Evolutionary conservation across 2,113 vertebrate species (phyloP).

Genomic region (Syngnathoides biaculeatus): DNA sequence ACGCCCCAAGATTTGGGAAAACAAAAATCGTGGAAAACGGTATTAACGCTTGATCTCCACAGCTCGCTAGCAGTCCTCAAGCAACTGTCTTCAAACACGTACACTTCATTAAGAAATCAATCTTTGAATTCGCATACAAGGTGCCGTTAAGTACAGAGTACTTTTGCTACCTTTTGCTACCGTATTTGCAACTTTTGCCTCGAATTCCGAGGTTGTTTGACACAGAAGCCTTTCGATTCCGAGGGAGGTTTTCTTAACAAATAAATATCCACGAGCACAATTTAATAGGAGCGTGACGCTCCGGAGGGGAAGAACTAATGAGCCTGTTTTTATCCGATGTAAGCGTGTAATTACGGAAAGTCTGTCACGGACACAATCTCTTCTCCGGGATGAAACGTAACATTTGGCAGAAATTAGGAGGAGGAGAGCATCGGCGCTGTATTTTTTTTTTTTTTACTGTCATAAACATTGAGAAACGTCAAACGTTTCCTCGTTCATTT

Average conservation of each 20-base stretch:
- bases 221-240: neutral
- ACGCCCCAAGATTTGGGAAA: no score
- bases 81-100: no score
- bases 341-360: conserved; percentile 29
- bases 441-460: no score
- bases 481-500: neutral
- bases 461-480: neutral
- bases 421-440: neutral
- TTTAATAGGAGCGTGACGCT: neutral
- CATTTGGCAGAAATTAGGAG: neutral
- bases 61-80: no score
- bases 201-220: neutral
- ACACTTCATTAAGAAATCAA: no score
- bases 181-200: neutral
- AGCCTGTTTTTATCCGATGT: conserved; percentile 32
- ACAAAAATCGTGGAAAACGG: no score
- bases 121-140: no score
- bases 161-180: neutral
- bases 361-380: conserved; percentile 4
- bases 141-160: no score
- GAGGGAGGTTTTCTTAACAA: neutral
- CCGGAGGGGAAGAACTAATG: conserved; percentile 26
- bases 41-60: no score
- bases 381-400: conserved; percentile 17
- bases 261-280: neutral